These are phyloP conservation scores for Agelaius phoeniceus DNA, from an alignment of 2,113 vertebrate species.

Conservation along the genomic window DNA sequence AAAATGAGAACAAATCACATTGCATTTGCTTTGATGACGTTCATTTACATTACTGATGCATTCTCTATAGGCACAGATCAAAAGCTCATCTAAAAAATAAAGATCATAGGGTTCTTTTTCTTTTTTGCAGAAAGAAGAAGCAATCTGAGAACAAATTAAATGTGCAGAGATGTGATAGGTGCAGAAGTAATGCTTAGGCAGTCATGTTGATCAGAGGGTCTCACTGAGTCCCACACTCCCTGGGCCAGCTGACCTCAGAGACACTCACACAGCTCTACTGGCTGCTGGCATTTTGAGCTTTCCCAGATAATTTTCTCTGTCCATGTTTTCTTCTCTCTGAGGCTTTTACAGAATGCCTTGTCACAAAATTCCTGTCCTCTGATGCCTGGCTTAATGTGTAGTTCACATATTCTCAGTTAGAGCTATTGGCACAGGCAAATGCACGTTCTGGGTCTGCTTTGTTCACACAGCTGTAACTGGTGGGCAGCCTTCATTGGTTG, in stretches of 20 bases:
- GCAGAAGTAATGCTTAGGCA: neutral
- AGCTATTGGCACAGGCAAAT: neutral
- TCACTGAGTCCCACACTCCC: neutral
- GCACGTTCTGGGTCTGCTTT: neutral
- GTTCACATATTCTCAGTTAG: neutral
- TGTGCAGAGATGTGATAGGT: neutral
- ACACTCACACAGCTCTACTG: neutral
- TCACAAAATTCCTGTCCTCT: neutral
- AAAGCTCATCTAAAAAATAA: slow-evolving; percentile 2
- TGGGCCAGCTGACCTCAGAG: neutral
- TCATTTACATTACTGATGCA: neutral
- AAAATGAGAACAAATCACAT: slow-evolving; percentile 46
- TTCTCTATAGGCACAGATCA: neutral
- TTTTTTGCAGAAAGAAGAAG: neutral
- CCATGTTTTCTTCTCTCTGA: neutral
- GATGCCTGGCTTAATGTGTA: neutral
- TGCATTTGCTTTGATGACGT: slow-evolving; percentile 8
- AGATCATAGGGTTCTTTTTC: neutral
- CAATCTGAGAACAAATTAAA: neutral
- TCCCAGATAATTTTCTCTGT: neutral
- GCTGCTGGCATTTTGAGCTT: neutral
- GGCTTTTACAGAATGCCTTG: neutral
- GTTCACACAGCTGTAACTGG: neutral
- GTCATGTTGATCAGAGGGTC: neutral
- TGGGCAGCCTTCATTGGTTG: neutral